Evolutionary conservation across 2,888 invertebrate species (phyloP), one percentile per base, ranked within the genome.

Genomic region (Volucella inanis): DNA sequence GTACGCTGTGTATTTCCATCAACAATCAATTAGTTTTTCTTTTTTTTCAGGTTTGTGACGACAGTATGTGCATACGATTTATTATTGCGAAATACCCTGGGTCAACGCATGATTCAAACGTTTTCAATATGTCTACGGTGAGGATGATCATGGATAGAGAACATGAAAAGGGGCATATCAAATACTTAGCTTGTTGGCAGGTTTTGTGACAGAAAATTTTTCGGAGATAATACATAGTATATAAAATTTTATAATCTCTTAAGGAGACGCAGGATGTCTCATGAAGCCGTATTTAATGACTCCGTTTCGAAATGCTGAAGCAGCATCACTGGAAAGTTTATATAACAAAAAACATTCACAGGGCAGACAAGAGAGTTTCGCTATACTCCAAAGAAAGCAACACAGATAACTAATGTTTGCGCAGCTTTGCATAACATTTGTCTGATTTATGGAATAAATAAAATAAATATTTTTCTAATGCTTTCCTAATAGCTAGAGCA

Each of bases 251-350:
- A 49, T 54, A 50, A 54, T 54, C 12, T 31, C 70, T 61, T 55
- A 47, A 75, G 57, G 72, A 41, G 77, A 78, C 68, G 59, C 47
- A 3, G 83, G 77, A 12, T 78, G 78, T 61, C 15, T 77, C 6
- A 52, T 74, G 41, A 64, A 72, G 45, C 83, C 68, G 10, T 83
- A 54, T 43, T 52, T 78, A 6, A 65, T 78, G 47, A 78, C 72
- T 8, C 77, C 77, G n/a, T 72, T 64, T 14, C n/a, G 75, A 22
- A 50, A 54, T 50, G n/a, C 52, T 10, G n/a, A 12, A 12, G 61
- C 15, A 38, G 67, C 61, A 14, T 39, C 15, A 38, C 11, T 11
- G 31, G 54, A 77, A 71, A 31, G 50, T 22, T 22, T 10, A 15
- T 82, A 38, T 31, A 82, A 82, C 52, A 50, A 12, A 31, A 47